These are phyloP conservation scores for Noctua janthina DNA, from an alignment of 2,888 invertebrate species.

Conservation along the genomic window DNA sequence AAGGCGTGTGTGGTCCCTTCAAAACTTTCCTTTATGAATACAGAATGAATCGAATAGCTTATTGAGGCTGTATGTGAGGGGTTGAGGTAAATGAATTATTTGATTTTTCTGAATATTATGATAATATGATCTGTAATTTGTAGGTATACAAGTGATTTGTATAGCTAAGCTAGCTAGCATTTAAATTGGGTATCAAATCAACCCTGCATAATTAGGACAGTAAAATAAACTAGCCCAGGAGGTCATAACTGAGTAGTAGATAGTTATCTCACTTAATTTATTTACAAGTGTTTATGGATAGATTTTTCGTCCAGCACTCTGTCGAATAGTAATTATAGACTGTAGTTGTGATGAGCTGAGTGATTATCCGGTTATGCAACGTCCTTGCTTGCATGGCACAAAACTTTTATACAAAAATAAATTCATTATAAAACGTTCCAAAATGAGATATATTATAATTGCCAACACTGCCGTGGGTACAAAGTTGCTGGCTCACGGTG, in stretches of 20 bases:
- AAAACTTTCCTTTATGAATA: constrained; percentile 64
- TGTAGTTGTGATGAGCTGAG: background rate
- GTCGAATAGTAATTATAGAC: background rate
- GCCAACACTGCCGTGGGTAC: background rate
- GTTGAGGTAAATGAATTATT: constrained; percentile 30
- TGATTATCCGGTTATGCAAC: background rate
- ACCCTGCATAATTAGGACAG: background rate
- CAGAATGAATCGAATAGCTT: constrained; percentile 49
- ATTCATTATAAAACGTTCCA: constrained; percentile 2
- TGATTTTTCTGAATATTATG: constrained; percentile 17
- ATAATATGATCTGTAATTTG: constrained; percentile 4
- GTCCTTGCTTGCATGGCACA: background rate
- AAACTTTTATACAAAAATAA: constrained; percentile 3
- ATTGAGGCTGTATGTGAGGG: constrained; percentile 28
- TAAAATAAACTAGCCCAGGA: background rate
- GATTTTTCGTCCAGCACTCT: background rate
- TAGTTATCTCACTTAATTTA: background rate
- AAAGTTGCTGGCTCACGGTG: constrained; percentile 48
- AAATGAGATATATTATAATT: constrained; percentile 34
- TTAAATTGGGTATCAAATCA: background rate
- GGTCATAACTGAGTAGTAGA: background rate
- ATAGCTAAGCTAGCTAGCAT: background rate
- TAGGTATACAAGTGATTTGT: background rate
- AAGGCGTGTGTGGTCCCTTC: constrained; percentile 34
- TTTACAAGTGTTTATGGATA: background rate